A percentile compares a stretch with the other conserved stretches of the same genome.
Conservation (phyloP, 2,113 vertebrate species). For the Trichechus manatus region DNA sequence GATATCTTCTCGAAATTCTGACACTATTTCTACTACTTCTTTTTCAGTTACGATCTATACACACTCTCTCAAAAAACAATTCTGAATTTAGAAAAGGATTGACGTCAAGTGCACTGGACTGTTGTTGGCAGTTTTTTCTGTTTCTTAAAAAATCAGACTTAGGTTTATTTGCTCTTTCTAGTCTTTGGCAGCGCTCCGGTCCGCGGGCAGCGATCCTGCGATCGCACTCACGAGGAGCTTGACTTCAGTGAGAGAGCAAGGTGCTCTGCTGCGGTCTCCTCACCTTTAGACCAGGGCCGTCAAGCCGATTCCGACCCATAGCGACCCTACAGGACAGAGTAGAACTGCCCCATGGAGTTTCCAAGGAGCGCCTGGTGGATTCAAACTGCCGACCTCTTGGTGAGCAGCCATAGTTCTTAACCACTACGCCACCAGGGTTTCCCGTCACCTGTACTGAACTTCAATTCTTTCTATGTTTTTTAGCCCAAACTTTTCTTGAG, state of each 20-base stretch:
- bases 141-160: background rate
- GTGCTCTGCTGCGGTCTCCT: background rate
- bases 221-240: background rate
- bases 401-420: too few relatives aligned
- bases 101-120: background rate
- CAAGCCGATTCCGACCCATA: too few relatives aligned
- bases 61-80: background rate
- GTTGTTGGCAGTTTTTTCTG: background rate
- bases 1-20: background rate
- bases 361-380: too few relatives aligned
- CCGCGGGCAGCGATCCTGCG: background rate
- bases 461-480: background rate
- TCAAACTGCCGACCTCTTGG: too few relatives aligned
- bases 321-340: too few relatives aligned
- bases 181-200: background rate
- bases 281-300: too few relatives aligned
- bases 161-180: background rate
- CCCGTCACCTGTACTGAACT: background rate
- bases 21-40: background rate
- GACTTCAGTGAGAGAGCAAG: background rate
- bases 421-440: background rate
- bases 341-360: too few relatives aligned
- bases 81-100: slow-evolving; percentile 54
- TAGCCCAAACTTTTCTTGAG: slow-evolving; percentile 17
- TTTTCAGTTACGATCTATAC: background rate